Evolutionary conservation across 2,797 vertebrate genomes (phyloP), one percentile per base, ranked within the genome.

Genomic region (Premnoplex brunnescens): DNA sequence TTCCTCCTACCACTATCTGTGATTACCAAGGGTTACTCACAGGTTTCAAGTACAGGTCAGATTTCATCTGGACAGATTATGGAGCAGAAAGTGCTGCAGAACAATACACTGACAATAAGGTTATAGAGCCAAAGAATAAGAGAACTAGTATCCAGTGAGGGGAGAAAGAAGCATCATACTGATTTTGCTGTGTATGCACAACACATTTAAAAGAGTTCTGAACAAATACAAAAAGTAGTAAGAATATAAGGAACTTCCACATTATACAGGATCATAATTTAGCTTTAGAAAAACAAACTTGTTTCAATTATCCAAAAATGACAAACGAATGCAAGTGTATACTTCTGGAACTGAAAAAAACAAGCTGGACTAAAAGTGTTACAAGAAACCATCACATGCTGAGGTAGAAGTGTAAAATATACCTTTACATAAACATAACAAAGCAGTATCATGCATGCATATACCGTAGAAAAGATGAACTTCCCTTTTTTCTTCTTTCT

Each of bases 121-220:
- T 36, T 43, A 48, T 0, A 41, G 27, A 51, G 3, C 27, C 44
- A 43, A 79, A 75, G n/a, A 75, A 82, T 2, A 10, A 1, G 2
- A 74, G 9, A 83, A 4, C 7, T 30, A 30, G 2, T n/a, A 49
- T 6, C 13, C 59, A 36, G 24, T 4, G 7, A 13, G 13, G 19
- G 76, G 32, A 83, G 12, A 32, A 63, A 54, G 7, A 63, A 58
- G 15, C 20, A 58, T 14, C 24, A 64, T 7, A 9, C 18, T 56
- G 26, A 51, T 69, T 93, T 58, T 54, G 20, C 14, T 39, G 36
- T 5, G 1, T 23, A 62, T 71, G 58, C 39, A 73, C 0, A 0
- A 62, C 11, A 26, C 7, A n/a, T 28, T 72, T 82, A 26, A 89
- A 72, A 39, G 51, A 75, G 26, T 34, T 89, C 67, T 48, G 48